Conservation (phyloP, 2,888 invertebrate genomes). For the Pristionchus entomophagus region DNA sequence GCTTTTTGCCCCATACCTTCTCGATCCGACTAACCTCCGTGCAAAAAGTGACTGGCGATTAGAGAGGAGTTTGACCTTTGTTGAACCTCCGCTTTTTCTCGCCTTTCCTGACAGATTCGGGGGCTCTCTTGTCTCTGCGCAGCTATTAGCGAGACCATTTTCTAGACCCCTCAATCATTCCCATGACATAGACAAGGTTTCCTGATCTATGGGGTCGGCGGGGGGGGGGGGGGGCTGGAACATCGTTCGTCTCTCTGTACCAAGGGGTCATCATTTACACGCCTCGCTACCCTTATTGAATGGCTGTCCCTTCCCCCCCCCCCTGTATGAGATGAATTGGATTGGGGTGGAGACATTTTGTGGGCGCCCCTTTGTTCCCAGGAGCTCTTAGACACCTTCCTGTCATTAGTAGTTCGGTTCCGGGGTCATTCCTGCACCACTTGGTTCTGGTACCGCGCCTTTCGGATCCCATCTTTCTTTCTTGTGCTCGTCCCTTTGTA, state of each 20-base stretch:
- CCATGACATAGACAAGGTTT: neutral
- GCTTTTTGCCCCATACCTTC: neutral
- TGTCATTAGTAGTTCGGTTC: no score
- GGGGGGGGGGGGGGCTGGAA: neutral
- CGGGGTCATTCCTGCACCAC: no score
- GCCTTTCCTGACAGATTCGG: conserved; percentile 20
- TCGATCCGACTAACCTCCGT: neutral
- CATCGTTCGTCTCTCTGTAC: neutral
- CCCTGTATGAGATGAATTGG: neutral
- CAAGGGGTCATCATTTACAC: conserved; percentile 33
- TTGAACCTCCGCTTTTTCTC: neutral
- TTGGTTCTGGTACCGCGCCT: no score
- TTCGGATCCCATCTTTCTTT: neutral
- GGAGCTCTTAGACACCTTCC: neutral
- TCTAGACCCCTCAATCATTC: neutral
- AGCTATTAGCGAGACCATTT: neutral
- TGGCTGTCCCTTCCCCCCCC: neutral
- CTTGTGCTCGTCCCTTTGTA: neutral
- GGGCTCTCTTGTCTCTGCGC: neutral
- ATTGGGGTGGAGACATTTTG: conserved; percentile 1
- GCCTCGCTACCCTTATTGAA: neutral
- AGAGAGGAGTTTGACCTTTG: conserved; percentile 26
- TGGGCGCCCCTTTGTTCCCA: neutral
- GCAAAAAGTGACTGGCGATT: neutral
- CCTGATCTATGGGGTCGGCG: conserved; percentile 27